Evolutionary conservation across 2,888 invertebrate species (phyloP).

Genomic region (Tribolium freemani): DNA sequence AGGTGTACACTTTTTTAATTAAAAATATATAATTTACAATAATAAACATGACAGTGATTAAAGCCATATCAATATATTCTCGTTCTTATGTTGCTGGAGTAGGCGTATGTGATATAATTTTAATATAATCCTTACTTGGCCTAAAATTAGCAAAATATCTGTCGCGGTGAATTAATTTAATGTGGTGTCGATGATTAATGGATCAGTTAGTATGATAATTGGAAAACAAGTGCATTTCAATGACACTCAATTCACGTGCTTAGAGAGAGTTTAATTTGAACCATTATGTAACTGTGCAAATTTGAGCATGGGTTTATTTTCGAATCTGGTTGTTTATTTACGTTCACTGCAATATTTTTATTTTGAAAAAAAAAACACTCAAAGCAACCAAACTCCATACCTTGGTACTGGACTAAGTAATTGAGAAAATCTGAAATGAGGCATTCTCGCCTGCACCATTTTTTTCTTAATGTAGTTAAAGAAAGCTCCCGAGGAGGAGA

Average conservation of each 20-base stretch:
- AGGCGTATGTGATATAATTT: constrained; percentile 12
- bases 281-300: constrained; percentile 7
- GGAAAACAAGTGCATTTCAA: constrained; percentile 6
- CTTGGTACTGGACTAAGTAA: constrained; percentile 70
- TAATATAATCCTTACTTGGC: constrained; percentile 17
- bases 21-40: not conserved
- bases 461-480: constrained; percentile 57
- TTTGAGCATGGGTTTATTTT: constrained; percentile 14
- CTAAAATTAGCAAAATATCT: constrained; percentile 13
- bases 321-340: constrained; percentile 13
- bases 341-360: constrained; percentile 4
- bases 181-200: constrained; percentile 9
- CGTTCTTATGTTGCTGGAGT: not conserved
- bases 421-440: constrained; percentile 68
- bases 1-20: not conserved
- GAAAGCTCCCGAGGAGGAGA: constrained; percentile 45
- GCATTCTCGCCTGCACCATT: constrained; percentile 62
- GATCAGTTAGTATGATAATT: constrained; percentile 13
- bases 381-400: constrained; percentile 57
- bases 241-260: constrained; percentile 1
- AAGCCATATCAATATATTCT: not conserved
- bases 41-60: constrained; percentile 6
- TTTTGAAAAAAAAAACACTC: not conserved
- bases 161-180: constrained; percentile 8
- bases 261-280: constrained; percentile 16